These are phyloP conservation scores for Echinarachnius parma DNA, from an alignment of 53 echinoderm and acorn worm genomes.

Conservation along the genomic window DNA sequence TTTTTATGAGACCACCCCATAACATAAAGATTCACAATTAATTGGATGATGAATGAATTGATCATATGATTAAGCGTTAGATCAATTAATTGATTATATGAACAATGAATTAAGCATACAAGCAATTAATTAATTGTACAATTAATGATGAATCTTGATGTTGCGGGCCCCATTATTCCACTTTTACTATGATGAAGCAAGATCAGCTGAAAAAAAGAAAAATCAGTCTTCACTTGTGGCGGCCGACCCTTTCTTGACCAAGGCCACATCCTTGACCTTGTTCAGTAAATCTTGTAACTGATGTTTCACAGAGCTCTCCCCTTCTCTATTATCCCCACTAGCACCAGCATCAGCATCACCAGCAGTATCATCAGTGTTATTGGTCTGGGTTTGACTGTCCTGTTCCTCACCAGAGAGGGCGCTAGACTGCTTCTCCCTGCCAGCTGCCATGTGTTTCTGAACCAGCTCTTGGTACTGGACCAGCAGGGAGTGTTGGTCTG, in stretches of 20 bases:
- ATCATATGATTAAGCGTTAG: no score
- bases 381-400: neutral
- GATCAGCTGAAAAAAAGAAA: no score
- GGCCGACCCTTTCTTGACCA: constrained; percentile 69
- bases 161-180: no score
- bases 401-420: constrained; percentile 18
- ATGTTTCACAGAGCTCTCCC: constrained; percentile 19
- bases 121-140: no score
- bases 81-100: no score
- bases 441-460: constrained; percentile 69
- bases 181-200: no score
- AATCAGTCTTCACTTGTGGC: constrained; percentile 37
- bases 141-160: no score
- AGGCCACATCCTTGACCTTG: constrained; percentile 73
- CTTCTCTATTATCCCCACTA: constrained; percentile 19
- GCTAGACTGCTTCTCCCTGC: constrained; percentile 41
- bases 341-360: neutral
- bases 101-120: no score
- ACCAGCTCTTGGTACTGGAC: constrained; percentile 86
- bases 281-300: constrained; percentile 69
- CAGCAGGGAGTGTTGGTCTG: constrained; percentile 64
- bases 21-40: no score
- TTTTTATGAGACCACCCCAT: no score
- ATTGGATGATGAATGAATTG: no score
- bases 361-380: no score